A percentile compares a stretch with the other conserved stretches of the same genome.
These are phyloP conservation scores for Triplophysa tibetana DNA, from an alignment of 2,113 vertebrate species.

Conservation along the genomic window DNA sequence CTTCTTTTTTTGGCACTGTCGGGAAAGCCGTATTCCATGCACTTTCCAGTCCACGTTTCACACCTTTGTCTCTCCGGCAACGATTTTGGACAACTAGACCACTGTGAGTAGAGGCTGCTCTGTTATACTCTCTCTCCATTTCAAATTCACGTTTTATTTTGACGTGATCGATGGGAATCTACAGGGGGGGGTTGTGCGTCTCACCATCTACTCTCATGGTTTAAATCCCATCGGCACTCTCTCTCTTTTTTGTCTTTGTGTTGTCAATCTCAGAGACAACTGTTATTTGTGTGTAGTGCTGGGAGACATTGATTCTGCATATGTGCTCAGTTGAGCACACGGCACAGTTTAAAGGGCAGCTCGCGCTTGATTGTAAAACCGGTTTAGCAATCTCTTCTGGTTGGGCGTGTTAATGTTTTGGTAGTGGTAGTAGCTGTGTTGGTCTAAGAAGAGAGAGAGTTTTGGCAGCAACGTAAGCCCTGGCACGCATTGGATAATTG, in stretches of 20 bases:
- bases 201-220: conserved; percentile 65
- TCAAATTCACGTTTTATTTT: conserved; percentile 1
- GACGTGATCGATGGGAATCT: conserved; percentile 11
- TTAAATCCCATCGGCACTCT: conserved; percentile 54
- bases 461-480: conserved; percentile 13
- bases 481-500: conserved; percentile 39
- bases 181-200: conserved; percentile 54
- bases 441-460: conserved; percentile 20
- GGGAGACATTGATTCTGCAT: conserved; percentile 15
- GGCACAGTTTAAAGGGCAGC: conserved; percentile 65
- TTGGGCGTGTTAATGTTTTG: conserved; percentile 60
- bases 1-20: conserved; percentile 43
- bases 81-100: conserved; percentile 59
- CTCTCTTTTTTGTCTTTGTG: conserved; percentile 53
- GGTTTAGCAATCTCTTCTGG: conserved; percentile 59
- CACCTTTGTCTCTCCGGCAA: conserved; percentile 51
- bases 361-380: conserved; percentile 48
- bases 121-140: conserved; percentile 8
- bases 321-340: conserved; percentile 14
- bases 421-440: conserved; percentile 17
- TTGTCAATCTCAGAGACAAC: conserved; percentile 59
- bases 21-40: conserved; percentile 63
- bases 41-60: conserved; percentile 62
- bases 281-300: conserved; percentile 27
- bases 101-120: conserved; percentile 67